Conservation (phyloP, 2,888 invertebrate species). For the Macrophya annulata region DNA sequence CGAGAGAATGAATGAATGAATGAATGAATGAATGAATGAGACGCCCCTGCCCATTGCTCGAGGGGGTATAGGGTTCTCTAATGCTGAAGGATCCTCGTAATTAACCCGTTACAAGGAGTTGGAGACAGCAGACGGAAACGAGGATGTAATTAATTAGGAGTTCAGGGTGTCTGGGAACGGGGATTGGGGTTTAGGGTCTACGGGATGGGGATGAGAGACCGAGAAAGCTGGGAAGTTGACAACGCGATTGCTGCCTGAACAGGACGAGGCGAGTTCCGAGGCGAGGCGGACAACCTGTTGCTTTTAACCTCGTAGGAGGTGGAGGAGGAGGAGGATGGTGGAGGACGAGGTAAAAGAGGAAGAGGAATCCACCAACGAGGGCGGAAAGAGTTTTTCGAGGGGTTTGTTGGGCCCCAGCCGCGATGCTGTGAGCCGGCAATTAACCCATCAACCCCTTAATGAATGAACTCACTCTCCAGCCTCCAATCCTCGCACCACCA, state of each 20-base stretch:
- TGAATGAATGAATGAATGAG: conserved; percentile 11
- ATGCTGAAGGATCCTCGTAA: conserved; percentile 37
- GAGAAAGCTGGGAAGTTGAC: conserved; percentile 47
- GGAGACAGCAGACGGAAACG: conserved; percentile 60
- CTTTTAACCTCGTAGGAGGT: conserved; percentile 60
- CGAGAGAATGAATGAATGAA: neutral
- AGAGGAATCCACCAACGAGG: conserved; percentile 63
- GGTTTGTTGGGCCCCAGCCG: conserved; percentile 37
- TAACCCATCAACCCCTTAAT: conserved; percentile 79
- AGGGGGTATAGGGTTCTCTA: neutral
- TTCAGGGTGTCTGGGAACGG: conserved; percentile 56
- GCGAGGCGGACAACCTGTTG: conserved; percentile 74
- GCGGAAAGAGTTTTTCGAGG: conserved; percentile 57
- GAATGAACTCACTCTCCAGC: conserved; percentile 71
- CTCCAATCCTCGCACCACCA: conserved; percentile 36
- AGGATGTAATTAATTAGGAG: conserved; percentile 75
- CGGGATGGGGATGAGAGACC: neutral
- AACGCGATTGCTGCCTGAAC: conserved; percentile 47
- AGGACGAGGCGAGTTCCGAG: conserved; percentile 53
- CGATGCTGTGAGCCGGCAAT: conserved; percentile 78
- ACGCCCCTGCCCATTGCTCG: conserved; percentile 13
- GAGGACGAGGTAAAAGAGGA: conserved; percentile 56
- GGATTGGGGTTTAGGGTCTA: conserved; percentile 13
- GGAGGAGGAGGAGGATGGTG: conserved; percentile 57
- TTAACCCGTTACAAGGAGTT: conserved; percentile 48